A percentile compares a stretch with the other conserved stretches of the same genome.
Conservation (phyloP, 2,113 vertebrate genomes). For the Indicator maculatus region DNA sequence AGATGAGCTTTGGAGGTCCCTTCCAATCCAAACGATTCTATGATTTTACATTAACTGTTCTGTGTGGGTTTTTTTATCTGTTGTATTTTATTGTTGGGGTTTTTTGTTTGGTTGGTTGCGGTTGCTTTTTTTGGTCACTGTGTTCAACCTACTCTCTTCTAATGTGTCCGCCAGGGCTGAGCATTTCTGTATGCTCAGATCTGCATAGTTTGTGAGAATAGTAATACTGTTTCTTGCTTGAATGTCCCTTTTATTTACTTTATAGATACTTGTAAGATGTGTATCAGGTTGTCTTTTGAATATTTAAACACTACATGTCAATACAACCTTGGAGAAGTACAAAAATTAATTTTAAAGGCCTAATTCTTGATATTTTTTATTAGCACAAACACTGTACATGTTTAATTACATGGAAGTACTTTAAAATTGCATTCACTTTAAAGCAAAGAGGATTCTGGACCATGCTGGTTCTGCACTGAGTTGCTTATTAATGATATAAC, state of each 20-base stretch:
- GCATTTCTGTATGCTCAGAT: not conserved
- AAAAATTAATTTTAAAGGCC: not conserved
- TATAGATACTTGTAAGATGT: not conserved
- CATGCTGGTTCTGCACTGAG: not conserved
- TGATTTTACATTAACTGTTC: not conserved
- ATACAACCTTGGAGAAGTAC: not conserved
- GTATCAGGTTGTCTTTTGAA: not conserved
- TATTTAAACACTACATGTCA: not conserved
- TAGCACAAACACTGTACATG: not conserved
- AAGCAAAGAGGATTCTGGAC: not conserved
- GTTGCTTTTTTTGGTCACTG: not conserved
- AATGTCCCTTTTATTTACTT: not conserved
- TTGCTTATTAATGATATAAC: rapidly evolving
- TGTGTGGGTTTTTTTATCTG: not conserved
- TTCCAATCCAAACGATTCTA: too few relatives aligned
- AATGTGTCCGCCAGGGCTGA: not conserved
- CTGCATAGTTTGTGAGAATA: not conserved
- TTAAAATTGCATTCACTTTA: not conserved
- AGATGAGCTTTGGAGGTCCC: too few relatives aligned
- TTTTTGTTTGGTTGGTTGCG: not conserved
- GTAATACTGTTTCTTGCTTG: not conserved
- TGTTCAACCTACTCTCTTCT: not conserved
- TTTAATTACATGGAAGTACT: not conserved
- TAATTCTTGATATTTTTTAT: not conserved
- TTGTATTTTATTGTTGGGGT: too few relatives aligned